Percentiles rank a stretch among this genome's conserved stretches.
These are phyloP conservation scores for Lagocephalus sceleratus DNA, from an alignment of 2,797 vertebrate genomes.

Conservation along the genomic window DNA sequence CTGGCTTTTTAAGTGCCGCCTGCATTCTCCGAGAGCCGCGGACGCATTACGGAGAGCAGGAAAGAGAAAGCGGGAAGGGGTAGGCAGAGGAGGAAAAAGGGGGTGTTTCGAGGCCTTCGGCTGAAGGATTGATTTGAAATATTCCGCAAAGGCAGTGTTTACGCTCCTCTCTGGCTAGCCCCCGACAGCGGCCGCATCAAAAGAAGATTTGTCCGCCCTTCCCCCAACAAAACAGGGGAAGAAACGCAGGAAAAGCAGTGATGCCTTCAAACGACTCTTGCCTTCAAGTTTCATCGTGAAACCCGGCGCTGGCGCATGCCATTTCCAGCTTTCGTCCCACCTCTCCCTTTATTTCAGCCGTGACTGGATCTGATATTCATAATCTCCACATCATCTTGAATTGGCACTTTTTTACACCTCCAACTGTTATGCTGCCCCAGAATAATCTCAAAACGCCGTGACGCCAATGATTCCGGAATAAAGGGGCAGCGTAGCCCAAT, in stretches of 20 bases:
- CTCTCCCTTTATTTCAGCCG: not conserved
- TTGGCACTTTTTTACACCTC: too few relatives aligned
- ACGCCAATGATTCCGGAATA: too few relatives aligned
- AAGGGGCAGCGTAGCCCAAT: too few relatives aligned
- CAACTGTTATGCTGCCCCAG: too few relatives aligned
- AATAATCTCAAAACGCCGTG: too few relatives aligned
- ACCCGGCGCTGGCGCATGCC: constrained; percentile 1
- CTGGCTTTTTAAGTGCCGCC: constrained; percentile 68
- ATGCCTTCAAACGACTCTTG: constrained; percentile 34
- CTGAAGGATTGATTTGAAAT: constrained; percentile 80
- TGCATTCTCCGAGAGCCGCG: constrained; percentile 65
- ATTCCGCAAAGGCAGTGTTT: constrained; percentile 75
- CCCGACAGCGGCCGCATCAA: constrained; percentile 70
- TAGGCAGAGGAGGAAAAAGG: constrained; percentile 10
- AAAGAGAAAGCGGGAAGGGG: constrained; percentile 23
- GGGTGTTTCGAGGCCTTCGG: constrained; percentile 61
- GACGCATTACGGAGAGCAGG: constrained; percentile 63
- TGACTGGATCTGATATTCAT: constrained; percentile 1
- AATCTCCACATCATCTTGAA: too few relatives aligned
- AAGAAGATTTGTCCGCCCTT: constrained; percentile 63
- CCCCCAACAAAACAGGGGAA: constrained; percentile 23
- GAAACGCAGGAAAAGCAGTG: constrained; percentile 29
- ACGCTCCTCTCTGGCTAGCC: constrained; percentile 68
- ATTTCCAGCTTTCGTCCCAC: constrained; percentile 1
- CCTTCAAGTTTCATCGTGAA: not conserved